These are phyloP conservation scores for Ochropleura leucogaster DNA, from an alignment of 2,888 invertebrate genomes.

Conservation along the genomic window DNA sequence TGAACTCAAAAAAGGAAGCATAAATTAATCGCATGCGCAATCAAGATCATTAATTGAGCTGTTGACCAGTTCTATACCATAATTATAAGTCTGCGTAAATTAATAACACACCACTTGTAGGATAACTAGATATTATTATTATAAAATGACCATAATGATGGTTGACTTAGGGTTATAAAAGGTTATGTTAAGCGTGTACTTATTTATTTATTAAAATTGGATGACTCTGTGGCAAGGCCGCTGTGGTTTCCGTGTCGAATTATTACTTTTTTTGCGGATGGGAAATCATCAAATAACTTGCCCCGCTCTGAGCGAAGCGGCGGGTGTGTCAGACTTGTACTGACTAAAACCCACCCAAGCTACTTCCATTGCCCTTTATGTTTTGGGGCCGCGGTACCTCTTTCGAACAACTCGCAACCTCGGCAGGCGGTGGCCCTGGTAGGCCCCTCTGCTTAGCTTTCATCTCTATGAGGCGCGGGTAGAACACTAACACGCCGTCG, in stretches of 20 bases:
- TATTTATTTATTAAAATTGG: background rate
- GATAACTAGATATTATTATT: conserved; percentile 10
- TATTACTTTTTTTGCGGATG: background rate
- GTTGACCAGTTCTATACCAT: conserved; percentile 15
- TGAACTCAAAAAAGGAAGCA: conserved; percentile 20
- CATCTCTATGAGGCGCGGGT: too few relatives aligned
- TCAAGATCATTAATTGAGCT: conserved; percentile 40
- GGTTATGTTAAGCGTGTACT: background rate
- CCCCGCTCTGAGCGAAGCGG: too few relatives aligned
- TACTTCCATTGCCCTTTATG: too few relatives aligned
- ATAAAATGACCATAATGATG: too few relatives aligned
- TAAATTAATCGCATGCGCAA: conserved; percentile 23
- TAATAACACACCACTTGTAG: conserved; percentile 13
- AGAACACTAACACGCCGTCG: too few relatives aligned
- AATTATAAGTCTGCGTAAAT: conserved; percentile 27
- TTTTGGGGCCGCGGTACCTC: too few relatives aligned
- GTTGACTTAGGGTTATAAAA: background rate
- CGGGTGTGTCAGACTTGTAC: too few relatives aligned
- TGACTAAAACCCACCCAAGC: too few relatives aligned
- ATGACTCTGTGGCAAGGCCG: background rate
- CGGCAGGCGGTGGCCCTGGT: too few relatives aligned
- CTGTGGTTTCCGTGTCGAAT: background rate
- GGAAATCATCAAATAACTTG: too few relatives aligned
- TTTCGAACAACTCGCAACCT: too few relatives aligned
- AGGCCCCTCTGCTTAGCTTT: too few relatives aligned